Conservation (phyloP, 2,888 invertebrate genomes). For the Bellardia pandia region DNA sequence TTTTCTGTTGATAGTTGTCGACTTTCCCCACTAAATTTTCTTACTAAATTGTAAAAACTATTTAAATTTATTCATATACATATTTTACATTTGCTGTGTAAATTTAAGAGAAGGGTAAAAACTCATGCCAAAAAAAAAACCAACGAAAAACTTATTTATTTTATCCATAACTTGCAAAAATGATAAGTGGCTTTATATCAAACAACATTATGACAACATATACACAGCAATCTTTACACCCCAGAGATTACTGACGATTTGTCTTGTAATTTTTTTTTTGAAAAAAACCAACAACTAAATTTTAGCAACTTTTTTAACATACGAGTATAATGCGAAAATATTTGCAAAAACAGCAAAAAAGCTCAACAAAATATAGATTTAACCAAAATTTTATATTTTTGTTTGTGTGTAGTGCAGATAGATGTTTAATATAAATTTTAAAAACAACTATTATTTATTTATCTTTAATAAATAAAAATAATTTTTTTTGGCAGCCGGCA, state of each 20-base stretch:
- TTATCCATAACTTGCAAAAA: conserved; percentile 12
- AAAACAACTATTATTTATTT: conserved; percentile 23
- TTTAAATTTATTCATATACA: too few species aligned
- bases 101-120: not conserved
- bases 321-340: not conserved
- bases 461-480: conserved; percentile 18
- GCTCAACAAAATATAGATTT: not conserved
- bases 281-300: not conserved
- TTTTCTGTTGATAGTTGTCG: too few species aligned
- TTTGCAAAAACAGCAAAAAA: not conserved
- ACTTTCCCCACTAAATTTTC: too few species aligned
- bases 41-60: too few species aligned
- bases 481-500: not conserved
- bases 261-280: not conserved
- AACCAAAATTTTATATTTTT: not conserved
- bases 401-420: not conserved
- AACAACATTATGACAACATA: not conserved
- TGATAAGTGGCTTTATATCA: conserved; percentile 16
- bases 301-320: not conserved
- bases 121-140: not conserved
- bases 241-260: conserved; percentile 25
- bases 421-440: conserved; percentile 3
- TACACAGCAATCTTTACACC: not conserved
- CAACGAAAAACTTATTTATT: conserved; percentile 17
- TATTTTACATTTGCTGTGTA: too few species aligned